Conservation (phyloP, 2,797 vertebrate genomes). For the Pachyuromys duprasi region DNA sequence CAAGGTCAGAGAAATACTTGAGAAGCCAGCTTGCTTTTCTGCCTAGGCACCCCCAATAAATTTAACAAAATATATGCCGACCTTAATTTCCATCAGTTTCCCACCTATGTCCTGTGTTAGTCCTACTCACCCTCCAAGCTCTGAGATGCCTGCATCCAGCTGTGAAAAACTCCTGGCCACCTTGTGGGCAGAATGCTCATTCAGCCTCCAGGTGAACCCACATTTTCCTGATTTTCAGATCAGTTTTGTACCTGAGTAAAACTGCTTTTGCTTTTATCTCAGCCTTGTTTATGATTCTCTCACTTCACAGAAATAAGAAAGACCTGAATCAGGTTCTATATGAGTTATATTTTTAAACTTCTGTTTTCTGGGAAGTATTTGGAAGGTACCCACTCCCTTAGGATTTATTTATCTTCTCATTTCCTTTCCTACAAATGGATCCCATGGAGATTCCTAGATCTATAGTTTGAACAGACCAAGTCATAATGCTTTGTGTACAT, state of each 20-base stretch:
- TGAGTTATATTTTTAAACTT: background rate
- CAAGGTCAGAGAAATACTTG: background rate
- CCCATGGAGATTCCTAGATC: background rate
- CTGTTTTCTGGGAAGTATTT: background rate
- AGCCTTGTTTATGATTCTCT: background rate
- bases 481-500: background rate
- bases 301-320: background rate
- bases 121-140: background rate
- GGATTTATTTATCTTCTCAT: background rate
- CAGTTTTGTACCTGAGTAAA: background rate
- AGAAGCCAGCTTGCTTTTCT: background rate
- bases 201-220: background rate
- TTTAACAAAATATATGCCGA: background rate
- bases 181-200: background rate
- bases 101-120: background rate
- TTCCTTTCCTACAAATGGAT: slow-evolving; percentile 3
- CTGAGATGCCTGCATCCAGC: background rate
- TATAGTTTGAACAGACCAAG: background rate
- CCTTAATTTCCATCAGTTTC: background rate
- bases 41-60: background rate
- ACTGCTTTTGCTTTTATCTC: background rate
- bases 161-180: background rate
- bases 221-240: background rate
- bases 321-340: background rate
- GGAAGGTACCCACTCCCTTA: background rate